Evolutionary conservation across 2,888 invertebrate species (phyloP), one percentile per base, ranked within the genome.

Genomic region (Tubiluchus corallicola): DNA sequence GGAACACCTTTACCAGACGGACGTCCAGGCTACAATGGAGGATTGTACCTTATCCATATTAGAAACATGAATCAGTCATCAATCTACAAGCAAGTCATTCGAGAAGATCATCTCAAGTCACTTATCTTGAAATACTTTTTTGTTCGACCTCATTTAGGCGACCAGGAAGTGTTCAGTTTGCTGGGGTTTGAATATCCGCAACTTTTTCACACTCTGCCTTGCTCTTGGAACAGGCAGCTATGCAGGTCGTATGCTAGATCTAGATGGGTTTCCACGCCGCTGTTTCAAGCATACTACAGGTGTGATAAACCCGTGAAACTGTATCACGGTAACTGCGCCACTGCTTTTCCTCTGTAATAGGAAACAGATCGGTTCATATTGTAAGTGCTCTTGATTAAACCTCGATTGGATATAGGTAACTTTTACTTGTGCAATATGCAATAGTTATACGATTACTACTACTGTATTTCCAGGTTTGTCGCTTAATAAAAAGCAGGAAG

Each of bases 161-260:
- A 83, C 63, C 82, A 83, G 62, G 82, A 82, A 64, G 79, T 79
- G 62, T 81, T 77, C 58, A 78, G 79, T 1, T 62, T 82, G 20
- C 55, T 29, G 15, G 76, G 74, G 4, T 71, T 73, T 51, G 79
- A 82, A 55, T 68, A 75, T 54, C 76, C 77, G 4, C 70, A 76
- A 49, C 61, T 82, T 40, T 76, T 83, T 54, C 74, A 77, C 58
- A 71, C 73, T 13, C 62, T 83, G 38, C 75, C 79, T 47, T 83
- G 83, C 57, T 71, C 73, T 3, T 82, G 82, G 75, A 83, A 83
- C 61, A 68, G 80, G 42, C 82, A 83, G 60, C 62, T 83, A 45
- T 83, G 82, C 58, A 75, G 78, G 52, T 80, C 79, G 1, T 80
- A 80, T 53, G 68, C 70, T 21, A 73, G 75, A 52, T 72, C 79